Conservation (phyloP, 2,888 invertebrate genomes). For the Noctua comes region DNA sequence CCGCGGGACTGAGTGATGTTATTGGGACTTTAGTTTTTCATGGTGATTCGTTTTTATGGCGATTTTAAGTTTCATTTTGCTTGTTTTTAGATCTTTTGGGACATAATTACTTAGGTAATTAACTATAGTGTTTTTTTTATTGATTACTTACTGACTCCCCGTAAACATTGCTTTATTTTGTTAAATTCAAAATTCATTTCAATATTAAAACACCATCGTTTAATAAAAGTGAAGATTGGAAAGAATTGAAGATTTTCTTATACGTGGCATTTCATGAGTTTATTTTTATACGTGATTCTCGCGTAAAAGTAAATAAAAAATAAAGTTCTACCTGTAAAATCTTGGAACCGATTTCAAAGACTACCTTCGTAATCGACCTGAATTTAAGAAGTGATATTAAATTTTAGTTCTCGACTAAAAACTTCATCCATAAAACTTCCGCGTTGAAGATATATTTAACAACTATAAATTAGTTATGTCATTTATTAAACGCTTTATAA, state of each 20-base stretch:
- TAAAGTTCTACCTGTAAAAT: conserved; percentile 32
- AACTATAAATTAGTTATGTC: conserved; percentile 53
- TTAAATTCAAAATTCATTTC: too few species aligned
- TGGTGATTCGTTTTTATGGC: background rate
- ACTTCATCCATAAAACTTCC: conserved; percentile 47
- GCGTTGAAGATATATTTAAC: conserved; percentile 45
- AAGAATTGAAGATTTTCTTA: background rate
- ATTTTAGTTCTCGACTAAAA: conserved; percentile 49
- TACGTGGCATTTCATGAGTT: conserved; percentile 2
- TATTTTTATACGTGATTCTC: conserved; percentile 3
- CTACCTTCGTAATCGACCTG: conserved; percentile 41
- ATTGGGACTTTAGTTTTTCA: background rate
- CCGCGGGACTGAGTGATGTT: conserved; percentile 34
- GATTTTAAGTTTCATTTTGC: background rate
- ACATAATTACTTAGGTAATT: background rate
- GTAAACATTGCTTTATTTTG: background rate
- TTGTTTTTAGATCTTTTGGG: background rate
- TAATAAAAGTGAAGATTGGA: background rate
- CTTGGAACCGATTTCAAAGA: conserved; percentile 23
- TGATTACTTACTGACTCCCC: background rate
- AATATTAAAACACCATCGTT: background rate
- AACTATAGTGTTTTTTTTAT: background rate
- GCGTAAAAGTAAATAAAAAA: conserved; percentile 19
- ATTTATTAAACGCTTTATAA: conserved; percentile 48
- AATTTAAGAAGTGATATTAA: conserved; percentile 49